Evolutionary conservation across 2,113 vertebrate genomes (phyloP).

Genomic region (Melanocharis versteri): DNA sequence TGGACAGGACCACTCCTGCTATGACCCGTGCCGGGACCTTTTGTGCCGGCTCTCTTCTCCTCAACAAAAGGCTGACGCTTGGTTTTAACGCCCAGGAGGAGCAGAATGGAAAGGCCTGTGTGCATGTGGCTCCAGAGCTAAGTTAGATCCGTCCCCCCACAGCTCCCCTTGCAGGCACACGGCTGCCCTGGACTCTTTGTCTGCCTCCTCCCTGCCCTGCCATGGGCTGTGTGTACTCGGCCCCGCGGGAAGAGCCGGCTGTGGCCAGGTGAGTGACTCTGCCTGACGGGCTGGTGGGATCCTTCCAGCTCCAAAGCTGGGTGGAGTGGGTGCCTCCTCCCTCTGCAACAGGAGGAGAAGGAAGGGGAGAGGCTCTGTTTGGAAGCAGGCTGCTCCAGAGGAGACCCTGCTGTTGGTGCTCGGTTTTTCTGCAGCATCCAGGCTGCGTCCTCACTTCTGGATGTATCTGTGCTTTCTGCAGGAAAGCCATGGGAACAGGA

Average conservation of each 20-base stretch:
- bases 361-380: background rate
- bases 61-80: conserved; percentile 47
- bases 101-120: conserved; percentile 19
- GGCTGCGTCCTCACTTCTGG: fast-evolving
- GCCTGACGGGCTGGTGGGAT: fast-evolving
- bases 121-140: background rate
- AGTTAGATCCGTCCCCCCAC: background rate
- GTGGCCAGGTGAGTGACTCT: conserved; percentile 81
- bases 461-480: background rate
- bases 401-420: background rate
- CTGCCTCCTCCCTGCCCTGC: background rate
- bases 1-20: background rate
- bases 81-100: conserved; percentile 7
- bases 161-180: background rate
- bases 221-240: conserved; percentile 89
- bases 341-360: background rate
- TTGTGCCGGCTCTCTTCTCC: conserved; percentile 25
- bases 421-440: fast-evolving
- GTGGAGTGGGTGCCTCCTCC: background rate
- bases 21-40: conserved; percentile 37
- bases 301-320: background rate
- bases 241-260: conserved; percentile 76
- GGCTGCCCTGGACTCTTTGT: conserved; percentile 30
- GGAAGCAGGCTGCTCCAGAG: background rate
- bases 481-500: background rate